Conservation (phyloP, 2,888 invertebrate genomes). For the Patella caerulea region DNA sequence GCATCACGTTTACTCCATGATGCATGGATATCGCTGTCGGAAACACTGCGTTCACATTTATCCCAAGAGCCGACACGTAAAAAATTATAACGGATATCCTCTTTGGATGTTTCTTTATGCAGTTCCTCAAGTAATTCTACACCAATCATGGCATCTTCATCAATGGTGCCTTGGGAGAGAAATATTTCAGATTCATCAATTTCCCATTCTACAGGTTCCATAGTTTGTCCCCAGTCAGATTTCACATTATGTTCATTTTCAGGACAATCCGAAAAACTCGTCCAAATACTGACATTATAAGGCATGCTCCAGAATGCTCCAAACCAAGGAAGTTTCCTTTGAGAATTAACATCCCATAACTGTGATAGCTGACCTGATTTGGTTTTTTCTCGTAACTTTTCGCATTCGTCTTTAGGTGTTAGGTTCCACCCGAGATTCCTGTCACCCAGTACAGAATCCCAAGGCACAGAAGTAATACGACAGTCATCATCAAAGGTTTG, state of each 20-base stretch:
- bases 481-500: slow-evolving; percentile 15
- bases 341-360: slow-evolving; percentile 55
- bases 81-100: background rate
- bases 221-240: background rate
- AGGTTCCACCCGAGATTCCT: background rate
- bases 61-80: background rate
- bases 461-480: slow-evolving; percentile 4
- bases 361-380: slow-evolving; percentile 33
- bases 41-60: slow-evolving; percentile 41
- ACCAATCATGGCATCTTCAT: slow-evolving; percentile 22
- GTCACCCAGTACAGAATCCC: slow-evolving; percentile 18
- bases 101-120: slow-evolving; percentile 8
- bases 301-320: background rate
- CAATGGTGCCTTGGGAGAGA: background rate
- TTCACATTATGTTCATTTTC: background rate
- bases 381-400: slow-evolving; percentile 32
- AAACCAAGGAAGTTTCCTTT: slow-evolving; percentile 29
- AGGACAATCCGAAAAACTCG: background rate
- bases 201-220: background rate
- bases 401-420: background rate
- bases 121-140: slow-evolving; percentile 22
- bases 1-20: slow-evolving; percentile 28
- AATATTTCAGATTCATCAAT: slow-evolving; percentile 10
- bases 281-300: background rate
- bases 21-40: slow-evolving; percentile 43